Percentiles rank a stretch among this genome's conserved stretches.
phyloP scores from a whole-genome alignment of 1,140 invertebrate species.

The Psilanteris sp. region DNA sequence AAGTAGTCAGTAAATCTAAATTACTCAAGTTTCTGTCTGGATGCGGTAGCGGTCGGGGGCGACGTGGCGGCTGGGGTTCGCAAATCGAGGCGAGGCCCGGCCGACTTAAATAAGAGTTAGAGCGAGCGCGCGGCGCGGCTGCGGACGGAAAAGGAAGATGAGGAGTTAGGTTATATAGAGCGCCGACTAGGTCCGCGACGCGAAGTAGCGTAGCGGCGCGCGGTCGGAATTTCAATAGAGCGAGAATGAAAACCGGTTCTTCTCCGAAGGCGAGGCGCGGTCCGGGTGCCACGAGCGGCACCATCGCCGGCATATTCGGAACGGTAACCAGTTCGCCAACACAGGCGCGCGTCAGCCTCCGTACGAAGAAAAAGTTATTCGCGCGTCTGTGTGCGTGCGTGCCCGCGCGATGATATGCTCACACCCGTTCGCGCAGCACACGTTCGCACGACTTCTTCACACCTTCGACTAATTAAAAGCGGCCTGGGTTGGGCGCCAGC shows the following conservation, averaged over 20 bases:
- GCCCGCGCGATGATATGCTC: slow-evolving; percentile 23
- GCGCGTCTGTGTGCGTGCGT: slow-evolving; percentile 13
- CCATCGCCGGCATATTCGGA: slow-evolving; percentile 41
- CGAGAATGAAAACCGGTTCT: slow-evolving; percentile 46
- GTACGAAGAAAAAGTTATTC: slow-evolving; percentile 24
- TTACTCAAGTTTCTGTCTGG: slow-evolving; percentile 57
- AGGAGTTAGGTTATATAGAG: slow-evolving; percentile 42
- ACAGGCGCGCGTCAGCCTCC: slow-evolving; percentile 9
- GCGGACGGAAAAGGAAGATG: slow-evolving; percentile 8
- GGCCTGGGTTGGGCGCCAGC: slow-evolving; percentile 42
- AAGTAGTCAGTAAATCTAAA: slow-evolving; percentile 58
- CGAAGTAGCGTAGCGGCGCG: slow-evolving; percentile 38
- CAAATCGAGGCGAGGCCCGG: slow-evolving; percentile 36
- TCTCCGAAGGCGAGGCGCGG: slow-evolving; percentile 32
- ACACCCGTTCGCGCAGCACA: slow-evolving; percentile 39
- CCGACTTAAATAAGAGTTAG: slow-evolving; percentile 46
- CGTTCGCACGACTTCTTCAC: slow-evolving; percentile 72
- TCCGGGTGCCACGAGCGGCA: slow-evolving; percentile 55
- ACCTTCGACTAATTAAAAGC: slow-evolving; percentile 76
- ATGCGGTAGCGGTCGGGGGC: slow-evolving; percentile 33
- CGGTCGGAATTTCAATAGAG: slow-evolving; percentile 55
- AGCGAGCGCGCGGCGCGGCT: background rate
- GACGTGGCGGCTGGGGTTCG: slow-evolving; percentile 31
- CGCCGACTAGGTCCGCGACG: slow-evolving; percentile 45
- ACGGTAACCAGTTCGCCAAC: slow-evolving; percentile 62